Evolutionary conservation across 2,888 invertebrate species (phyloP), one percentile per base, ranked within the genome.

Genomic region (Drosophila sordidapex): DNA sequence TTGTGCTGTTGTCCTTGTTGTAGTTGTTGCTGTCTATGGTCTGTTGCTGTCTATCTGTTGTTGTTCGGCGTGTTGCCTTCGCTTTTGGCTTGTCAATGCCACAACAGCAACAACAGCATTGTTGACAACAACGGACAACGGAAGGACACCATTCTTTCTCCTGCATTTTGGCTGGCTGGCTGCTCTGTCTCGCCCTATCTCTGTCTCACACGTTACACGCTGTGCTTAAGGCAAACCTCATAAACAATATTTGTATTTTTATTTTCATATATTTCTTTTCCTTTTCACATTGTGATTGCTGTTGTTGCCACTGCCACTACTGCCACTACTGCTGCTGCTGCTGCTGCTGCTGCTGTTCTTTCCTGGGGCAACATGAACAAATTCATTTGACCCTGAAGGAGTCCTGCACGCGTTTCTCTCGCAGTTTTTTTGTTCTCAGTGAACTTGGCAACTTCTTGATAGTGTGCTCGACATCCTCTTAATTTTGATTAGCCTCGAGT

Each of bases 111-210:
- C 49, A 67, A 31, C 60, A 65, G 33, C 40, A 58, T 27, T 56
- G 38, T 56, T 40, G 56, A 29, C 58, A 71, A 35, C 53, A 51
- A 49, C 29, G 53, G 18, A 54, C 36, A 54, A 59, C 71, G 82
- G 75, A 82, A 77, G 82, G 79, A 82, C 77, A 63, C 69, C 79
- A 82, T 82, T 75, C 70, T 74, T 67, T 73, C 65, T 68, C 57
- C 67, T 54, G 62, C 54, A 67, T 80, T 76, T 76, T 67, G 68
- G 68, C 33, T 76, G 67, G 43, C 67, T 72, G 76, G 11, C 54
- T 54, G 25, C 53, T 35, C 54, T 0, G 58, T 48, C 63, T 59
- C 58, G 40, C 29, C 0, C 13, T 43, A 3, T 46, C 25, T 25
- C 46, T 29, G 27, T 36, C 48, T 15, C 56, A 38, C 43, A 51